phyloP scores from a whole-genome alignment of 2,113 vertebrate genomes.

The Haliaeetus leucogaster region DNA sequence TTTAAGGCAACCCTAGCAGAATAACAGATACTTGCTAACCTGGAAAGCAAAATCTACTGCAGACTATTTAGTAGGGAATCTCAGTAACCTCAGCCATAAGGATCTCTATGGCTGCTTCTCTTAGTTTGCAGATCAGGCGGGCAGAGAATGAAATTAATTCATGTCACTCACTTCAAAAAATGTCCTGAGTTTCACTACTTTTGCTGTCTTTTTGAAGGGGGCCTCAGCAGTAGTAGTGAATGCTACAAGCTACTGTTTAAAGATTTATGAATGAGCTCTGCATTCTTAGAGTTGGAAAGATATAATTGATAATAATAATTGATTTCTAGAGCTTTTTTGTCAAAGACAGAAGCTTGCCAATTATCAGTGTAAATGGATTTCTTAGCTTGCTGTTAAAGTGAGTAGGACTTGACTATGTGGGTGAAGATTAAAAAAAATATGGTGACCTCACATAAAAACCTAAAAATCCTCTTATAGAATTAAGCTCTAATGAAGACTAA shows the following conservation, averaged over 20 bases:
- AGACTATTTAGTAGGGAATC: background rate
- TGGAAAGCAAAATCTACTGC: background rate
- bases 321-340: background rate
- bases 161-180: background rate
- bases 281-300: background rate
- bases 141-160: background rate
- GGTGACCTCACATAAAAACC: background rate
- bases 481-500: background rate
- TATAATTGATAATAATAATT: background rate
- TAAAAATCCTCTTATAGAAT: background rate
- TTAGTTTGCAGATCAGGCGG: background rate
- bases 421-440: background rate
- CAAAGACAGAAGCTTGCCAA: background rate
- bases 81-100: background rate
- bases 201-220: background rate
- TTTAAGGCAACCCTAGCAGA: background rate
- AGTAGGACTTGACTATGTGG: background rate
- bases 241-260: background rate
- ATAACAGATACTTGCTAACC: background rate
- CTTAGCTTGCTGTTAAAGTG: background rate
- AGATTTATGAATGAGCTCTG: background rate
- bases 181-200: rapidly evolving
- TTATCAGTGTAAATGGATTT: background rate
- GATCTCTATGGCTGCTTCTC: background rate
- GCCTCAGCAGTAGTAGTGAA: background rate